Base-by-base conservation (phyloP, 2,888 invertebrate species). In the Teinopalpus imperialis region DNA sequence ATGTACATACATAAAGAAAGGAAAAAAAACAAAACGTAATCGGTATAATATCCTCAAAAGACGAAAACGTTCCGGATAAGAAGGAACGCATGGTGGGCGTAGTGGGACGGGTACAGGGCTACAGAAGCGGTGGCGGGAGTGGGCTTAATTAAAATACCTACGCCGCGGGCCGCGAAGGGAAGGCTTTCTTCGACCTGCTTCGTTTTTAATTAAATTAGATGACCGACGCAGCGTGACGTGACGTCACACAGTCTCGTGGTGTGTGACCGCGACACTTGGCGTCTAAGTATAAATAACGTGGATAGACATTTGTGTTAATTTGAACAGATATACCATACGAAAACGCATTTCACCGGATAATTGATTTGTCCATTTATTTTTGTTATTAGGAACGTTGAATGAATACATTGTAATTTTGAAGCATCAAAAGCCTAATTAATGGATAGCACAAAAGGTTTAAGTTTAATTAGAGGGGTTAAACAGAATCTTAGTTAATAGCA, bases 81-180 rank as follows among this genome's bases (percentile, higher is more conserved):
- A 34, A 35, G 13, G 27, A 43, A 34, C 40, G 46, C 40, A 21
- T 40, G 36, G 47, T 21, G 39, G 44, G 43, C 40, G 39, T 45
- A 39, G 39, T 36, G 20, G 14, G 30, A 30, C 23, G 18, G 14
- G 35, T 9, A 20, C 32, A 26, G 39, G 42, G 14, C 46, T 36
- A 30, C 40, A 35, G 43, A 43, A 40, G 32, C 42, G 14, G 39
- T 36, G 48, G 29, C 14, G 40, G 43, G 49, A 50, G 58, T 56
- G 56, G 56, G 58, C 61, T 69, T 69, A 67, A 72, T 72, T 69
- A 69, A 71, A 69, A 69, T 69, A 64, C 66, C 67, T 56, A 57
- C 49, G 57, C 52, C 50, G 53, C 47, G 54, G 43, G 35, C 43
- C 21, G 43, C 39, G 36, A 31, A 18, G 46, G 37, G 48, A 30